These are phyloP conservation scores for Brachirus orientalis DNA, from an alignment of 2,113 vertebrate species.

Conservation along the genomic window DNA sequence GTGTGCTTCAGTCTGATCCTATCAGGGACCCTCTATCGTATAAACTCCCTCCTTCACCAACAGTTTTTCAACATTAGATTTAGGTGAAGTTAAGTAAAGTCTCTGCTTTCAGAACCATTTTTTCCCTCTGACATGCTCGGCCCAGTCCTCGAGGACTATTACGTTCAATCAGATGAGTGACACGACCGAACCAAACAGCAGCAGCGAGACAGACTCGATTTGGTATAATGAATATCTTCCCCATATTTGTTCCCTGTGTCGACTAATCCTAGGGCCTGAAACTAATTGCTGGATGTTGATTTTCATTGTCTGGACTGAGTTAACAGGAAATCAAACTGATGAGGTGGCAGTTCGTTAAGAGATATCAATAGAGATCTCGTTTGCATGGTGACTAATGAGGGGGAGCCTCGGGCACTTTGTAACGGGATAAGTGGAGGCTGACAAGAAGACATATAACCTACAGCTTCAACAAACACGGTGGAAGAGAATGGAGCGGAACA, in stretches of 20 bases:
- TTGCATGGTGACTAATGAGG: conserved; percentile 70
- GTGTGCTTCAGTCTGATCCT: too few relatives aligned
- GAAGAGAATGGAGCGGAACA: background rate
- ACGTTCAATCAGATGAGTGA: conserved; percentile 26
- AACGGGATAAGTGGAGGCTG: conserved; percentile 56
- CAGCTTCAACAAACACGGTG: background rate
- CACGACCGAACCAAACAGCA: conserved; percentile 16
- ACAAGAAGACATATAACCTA: conserved; percentile 51
- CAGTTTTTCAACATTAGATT: too few relatives aligned
- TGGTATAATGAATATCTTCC: conserved; percentile 53
- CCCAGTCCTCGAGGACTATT: background rate
- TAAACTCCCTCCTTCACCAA: too few relatives aligned
- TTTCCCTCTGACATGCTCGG: background rate
- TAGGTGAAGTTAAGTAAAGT: too few relatives aligned
- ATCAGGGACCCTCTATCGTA: too few relatives aligned
- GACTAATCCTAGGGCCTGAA: conserved; percentile 30
- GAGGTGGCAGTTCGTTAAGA: conserved; percentile 72
- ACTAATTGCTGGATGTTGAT: conserved; percentile 74
- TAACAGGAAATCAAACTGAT: conserved; percentile 72
- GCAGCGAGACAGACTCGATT: conserved; percentile 41
- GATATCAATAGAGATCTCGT: conserved; percentile 68
- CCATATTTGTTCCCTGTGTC: background rate
- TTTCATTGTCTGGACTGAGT: conserved; percentile 61
- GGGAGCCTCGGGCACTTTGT: conserved; percentile 52
- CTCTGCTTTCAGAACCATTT: too few relatives aligned